Percentiles rank a stretch among this genome's conserved stretches.
phyloP scores from a whole-genome alignment of 2,888 invertebrate species.

The Melanotus villosus region DNA sequence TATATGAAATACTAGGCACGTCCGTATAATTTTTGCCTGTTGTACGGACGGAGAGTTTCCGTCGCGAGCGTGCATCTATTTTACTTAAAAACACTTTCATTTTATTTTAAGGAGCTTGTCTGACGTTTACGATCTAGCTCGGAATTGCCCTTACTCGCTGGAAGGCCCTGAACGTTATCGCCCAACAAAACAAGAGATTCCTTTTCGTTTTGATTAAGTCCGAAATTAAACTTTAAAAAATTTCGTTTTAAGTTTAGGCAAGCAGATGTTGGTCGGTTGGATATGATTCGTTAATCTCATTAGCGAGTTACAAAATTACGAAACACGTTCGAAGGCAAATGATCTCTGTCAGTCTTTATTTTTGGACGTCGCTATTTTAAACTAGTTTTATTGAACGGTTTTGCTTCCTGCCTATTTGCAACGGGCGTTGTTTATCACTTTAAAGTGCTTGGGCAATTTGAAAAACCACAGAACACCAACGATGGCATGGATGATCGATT shows the following conservation, averaged over 20 bases:
- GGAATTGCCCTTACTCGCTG: no score
- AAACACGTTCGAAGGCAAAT: constrained; percentile 6
- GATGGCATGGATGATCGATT: neutral
- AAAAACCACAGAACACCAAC: neutral
- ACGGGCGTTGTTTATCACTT: neutral
- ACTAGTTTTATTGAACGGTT: constrained; percentile 18
- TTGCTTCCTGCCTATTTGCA: neutral
- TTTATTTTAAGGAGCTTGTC: neutral
- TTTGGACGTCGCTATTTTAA: constrained; percentile 2
- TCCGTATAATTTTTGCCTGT: neutral
- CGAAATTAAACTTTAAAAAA: neutral
- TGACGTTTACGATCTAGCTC: neutral
- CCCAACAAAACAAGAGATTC: no score
- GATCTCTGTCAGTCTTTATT: constrained; percentile 15
- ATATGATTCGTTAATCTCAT: neutral
- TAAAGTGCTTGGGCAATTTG: neutral
- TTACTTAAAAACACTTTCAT: neutral
- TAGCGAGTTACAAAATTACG: neutral
- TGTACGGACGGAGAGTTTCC: neutral
- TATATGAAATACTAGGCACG: constrained; percentile 7
- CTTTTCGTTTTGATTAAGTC: no score
- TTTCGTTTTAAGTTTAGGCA: neutral
- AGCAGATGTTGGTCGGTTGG: neutral
- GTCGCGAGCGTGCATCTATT: neutral
- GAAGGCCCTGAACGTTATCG: no score